Conservation (phyloP, 2,888 invertebrate species). For the Listrodromus nycthemerus region DNA sequence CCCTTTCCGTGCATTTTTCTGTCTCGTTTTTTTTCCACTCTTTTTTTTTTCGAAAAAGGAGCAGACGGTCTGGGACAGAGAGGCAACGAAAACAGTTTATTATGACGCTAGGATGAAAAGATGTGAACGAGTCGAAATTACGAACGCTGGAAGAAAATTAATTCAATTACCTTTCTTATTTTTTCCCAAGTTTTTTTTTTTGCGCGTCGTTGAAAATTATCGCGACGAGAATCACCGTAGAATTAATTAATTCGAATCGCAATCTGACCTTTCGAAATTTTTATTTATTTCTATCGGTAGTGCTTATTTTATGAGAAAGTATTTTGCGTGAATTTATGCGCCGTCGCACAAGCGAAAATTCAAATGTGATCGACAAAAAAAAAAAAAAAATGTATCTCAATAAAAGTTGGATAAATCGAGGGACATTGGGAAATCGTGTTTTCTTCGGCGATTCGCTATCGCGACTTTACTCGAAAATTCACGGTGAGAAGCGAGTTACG, state of each 20-base stretch:
- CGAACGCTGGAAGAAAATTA: background rate
- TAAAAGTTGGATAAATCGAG: background rate
- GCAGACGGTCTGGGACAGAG: constrained; percentile 14
- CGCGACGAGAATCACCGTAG: no score
- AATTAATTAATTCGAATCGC: background rate
- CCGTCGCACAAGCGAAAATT: no score
- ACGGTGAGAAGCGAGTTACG: background rate
- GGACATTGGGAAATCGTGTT: constrained; percentile 37
- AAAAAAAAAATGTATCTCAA: background rate
- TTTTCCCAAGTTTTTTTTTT: background rate
- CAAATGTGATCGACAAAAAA: background rate
- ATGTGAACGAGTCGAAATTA: background rate
- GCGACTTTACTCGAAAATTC: background rate
- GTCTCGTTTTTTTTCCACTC: constrained; percentile 29
- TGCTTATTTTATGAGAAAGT: background rate
- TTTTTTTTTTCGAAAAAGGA: constrained; percentile 30
- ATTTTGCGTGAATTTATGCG: background rate
- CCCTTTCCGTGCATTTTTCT: constrained; percentile 21
- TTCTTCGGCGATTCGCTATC: constrained; percentile 49
- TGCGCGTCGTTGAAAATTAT: no score
- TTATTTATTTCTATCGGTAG: background rate
- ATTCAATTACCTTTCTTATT: background rate
- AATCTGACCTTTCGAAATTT: no score
- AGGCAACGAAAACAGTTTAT: constrained; percentile 39
- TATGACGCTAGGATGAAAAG: constrained; percentile 14